Evolutionary conservation across 1,140 invertebrate species (phyloP).

Genomic region (Tetramorium simillimum): DNA sequence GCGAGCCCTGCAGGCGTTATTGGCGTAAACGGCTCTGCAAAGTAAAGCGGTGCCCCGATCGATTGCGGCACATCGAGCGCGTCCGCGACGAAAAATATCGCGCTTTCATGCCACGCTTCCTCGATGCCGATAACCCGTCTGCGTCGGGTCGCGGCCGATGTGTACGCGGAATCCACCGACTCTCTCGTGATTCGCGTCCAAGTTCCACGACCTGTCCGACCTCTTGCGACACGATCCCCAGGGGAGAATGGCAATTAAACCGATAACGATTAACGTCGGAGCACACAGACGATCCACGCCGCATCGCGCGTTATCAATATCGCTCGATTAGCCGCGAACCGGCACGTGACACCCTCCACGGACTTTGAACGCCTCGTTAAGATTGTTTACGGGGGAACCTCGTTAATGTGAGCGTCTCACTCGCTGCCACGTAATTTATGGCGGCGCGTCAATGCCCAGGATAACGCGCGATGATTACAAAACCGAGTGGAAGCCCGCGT

Average conservation of each 20-base stretch:
- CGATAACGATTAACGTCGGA: conserved; percentile 72
- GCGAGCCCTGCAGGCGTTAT: neutral
- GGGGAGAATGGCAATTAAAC: conserved; percentile 81
- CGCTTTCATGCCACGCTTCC: conserved; percentile 11
- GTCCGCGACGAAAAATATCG: conserved; percentile 4
- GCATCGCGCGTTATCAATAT: conserved; percentile 71
- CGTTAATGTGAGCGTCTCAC: conserved; percentile 37
- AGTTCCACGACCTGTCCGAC: conserved; percentile 72
- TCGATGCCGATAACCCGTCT: conserved; percentile 23
- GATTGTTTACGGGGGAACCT: conserved; percentile 74
- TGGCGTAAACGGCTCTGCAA: neutral
- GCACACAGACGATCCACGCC: conserved; percentile 16
- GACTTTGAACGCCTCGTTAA: conserved; percentile 81
- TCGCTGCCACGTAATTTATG: conserved; percentile 46
- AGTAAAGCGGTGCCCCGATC: neutral
- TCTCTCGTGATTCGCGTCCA: conserved; percentile 75
- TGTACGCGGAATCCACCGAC: conserved; percentile 58
- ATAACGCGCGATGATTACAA: conserved; percentile 38
- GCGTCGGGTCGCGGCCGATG: neutral
- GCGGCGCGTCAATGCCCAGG: conserved; percentile 17
- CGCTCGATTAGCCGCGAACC: conserved; percentile 68
- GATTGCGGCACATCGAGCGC: neutral
- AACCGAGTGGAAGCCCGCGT: neutral
- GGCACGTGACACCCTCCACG: conserved; percentile 78
- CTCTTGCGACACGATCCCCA: conserved; percentile 78